Percentiles rank a stretch among this genome's conserved stretches.
Conservation (phyloP, 37 sponge, comb jelly and placozoan genomes). For the Agelas oroides region DNA sequence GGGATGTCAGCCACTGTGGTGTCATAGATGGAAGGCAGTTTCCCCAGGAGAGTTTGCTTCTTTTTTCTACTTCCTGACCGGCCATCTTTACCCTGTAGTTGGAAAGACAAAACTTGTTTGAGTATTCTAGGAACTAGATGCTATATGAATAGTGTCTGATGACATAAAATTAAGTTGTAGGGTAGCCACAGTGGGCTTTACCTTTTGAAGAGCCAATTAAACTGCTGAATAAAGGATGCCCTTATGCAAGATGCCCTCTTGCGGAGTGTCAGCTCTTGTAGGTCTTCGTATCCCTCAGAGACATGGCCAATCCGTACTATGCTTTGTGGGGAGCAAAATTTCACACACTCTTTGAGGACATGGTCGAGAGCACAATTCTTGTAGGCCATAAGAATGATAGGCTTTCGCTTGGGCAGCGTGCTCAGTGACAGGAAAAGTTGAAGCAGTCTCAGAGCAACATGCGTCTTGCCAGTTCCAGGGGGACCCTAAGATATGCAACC, state of each 20-base stretch:
- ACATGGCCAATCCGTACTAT: constrained; percentile 33
- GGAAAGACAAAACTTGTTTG: neutral
- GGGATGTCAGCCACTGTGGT: constrained; percentile 19
- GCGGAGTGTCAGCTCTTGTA: neutral
- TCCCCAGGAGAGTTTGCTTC: neutral
- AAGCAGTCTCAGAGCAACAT: constrained; percentile 31
- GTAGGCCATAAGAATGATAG: constrained; percentile 44
- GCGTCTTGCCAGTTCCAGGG: constrained; percentile 74
- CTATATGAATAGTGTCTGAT: too few relatives aligned
- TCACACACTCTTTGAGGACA: constrained; percentile 6
- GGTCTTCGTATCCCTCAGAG: constrained; percentile 23
- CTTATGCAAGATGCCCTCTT: too few relatives aligned
- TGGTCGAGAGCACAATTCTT: constrained; percentile 43
- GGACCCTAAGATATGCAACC: constrained; percentile 38
- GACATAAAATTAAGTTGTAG: too few relatives aligned
- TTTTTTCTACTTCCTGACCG: neutral
- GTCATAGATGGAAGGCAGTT: constrained; percentile 7
- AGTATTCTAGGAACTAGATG: neutral
- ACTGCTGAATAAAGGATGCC: too few relatives aligned
- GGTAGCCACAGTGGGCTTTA: neutral
- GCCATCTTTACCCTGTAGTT: neutral
- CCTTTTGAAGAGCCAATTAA: too few relatives aligned
- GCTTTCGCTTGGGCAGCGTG: constrained; percentile 5
- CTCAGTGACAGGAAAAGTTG: constrained; percentile 38
- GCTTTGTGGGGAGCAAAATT: neutral